Base-by-base conservation (phyloP, 2,797 vertebrate species). In the Myotis vivesi region DNA sequence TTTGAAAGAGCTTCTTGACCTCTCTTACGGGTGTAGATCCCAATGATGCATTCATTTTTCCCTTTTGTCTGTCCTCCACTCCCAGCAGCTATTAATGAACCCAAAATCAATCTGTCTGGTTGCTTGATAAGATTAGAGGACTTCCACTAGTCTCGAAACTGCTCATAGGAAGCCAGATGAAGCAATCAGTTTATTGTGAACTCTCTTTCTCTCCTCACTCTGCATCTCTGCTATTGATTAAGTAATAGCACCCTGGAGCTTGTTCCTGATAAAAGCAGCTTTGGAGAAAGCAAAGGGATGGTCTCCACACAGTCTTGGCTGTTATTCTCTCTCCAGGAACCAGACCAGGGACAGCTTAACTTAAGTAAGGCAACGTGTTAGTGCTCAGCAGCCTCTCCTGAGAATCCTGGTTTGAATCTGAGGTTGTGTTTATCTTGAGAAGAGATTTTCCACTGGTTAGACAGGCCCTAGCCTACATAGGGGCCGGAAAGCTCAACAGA, bases 61-160 rank as follows among this genome's bases (percentile, higher is more conserved):
- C 53, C 71, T 59, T 91, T 84, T 93, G 17, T 92, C 36, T 76
- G 44, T 86, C 23, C n/a, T 95, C n/a, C 25, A 95, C 80, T 80
- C 82, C 93, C 89, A 1, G 25, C 33, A 87, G 83, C 89, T 92
- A 89, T 96, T 96, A 97, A 97, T 93, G 89, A 97, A 96, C 89
- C 96, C 91, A 91, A 66, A 97, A 97, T 97, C 97, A 97, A 97
- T 94, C 90, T 97, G 97, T 96, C 97, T 96, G 92, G 75, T 95
- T 19, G 0, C 77, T 97, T 20, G 68, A 92, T 95, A 95, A 91
- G 6, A 51, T 30, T 80, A 94, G 89, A 62, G 66, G 88, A 85
- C 77, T 95, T 96, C 95, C 84, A 91, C 91, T 96, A 94, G 87
- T 30, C 2, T 94, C 0, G 1, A 41, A 95, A 87, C 91, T 91